These are phyloP conservation scores for Loripinus fragilis DNA, from an alignment of 2,888 invertebrate genomes.

Conservation along the genomic window DNA sequence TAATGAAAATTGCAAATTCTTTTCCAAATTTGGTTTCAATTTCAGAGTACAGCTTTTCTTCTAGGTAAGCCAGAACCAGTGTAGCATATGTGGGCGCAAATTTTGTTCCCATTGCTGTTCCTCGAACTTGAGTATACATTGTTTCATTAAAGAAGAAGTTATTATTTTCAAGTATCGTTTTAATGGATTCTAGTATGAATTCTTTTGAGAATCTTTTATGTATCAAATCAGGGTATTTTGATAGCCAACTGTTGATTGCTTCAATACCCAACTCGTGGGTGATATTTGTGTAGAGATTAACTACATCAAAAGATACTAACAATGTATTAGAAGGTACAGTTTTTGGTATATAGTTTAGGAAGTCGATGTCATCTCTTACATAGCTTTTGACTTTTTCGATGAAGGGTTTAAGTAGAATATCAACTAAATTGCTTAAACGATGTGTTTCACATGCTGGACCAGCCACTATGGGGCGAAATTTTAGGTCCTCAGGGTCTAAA, in stretches of 20 bases:
- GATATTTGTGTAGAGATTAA: neutral
- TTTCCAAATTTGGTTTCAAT: too few relatives aligned
- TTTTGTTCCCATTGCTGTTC: neutral
- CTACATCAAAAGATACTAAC: conserved; percentile 4
- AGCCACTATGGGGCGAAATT: neutral
- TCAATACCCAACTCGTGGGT: neutral
- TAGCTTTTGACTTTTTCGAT: neutral
- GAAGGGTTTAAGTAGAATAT: neutral
- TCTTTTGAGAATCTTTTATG: neutral
- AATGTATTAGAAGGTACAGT: neutral
- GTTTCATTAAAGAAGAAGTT: neutral
- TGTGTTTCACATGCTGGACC: neutral
- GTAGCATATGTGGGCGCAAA: conserved; percentile 2
- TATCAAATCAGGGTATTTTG: neutral
- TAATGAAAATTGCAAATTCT: too few relatives aligned
- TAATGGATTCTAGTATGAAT: neutral
- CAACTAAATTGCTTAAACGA: neutral
- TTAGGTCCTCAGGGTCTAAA: neutral
- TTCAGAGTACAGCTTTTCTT: conserved; percentile 8
- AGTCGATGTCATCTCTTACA: neutral
- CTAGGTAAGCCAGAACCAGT: neutral
- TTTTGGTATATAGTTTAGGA: neutral
- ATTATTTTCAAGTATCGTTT: neutral
- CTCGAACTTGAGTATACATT: neutral
- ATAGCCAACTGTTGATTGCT: neutral